Base-by-base conservation (phyloP, 2,797 vertebrate species). In the Somateria mollissima region DNA sequence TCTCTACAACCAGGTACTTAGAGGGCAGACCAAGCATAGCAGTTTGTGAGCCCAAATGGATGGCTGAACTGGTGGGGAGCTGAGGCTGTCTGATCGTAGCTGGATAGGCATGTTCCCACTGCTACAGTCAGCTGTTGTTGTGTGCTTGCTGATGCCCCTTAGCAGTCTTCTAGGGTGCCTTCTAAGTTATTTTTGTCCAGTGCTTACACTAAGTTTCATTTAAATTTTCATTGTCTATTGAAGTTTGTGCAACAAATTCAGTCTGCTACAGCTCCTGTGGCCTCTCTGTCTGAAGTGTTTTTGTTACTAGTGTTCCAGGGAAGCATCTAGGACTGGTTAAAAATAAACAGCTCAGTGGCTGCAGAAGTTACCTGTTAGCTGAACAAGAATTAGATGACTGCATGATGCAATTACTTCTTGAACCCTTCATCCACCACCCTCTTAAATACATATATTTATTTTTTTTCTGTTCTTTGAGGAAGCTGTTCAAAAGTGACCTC, bases 361-460 rank as follows among this genome's bases (percentile, higher is more conserved):
- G 34, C 11, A 24, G 56, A 73, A 66, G 39, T 54, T 65, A 70
- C 62, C 34, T 14, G 45, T 45, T 28, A 41, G 27, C 78, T 54
- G 67, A 74, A 16, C 17, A 12, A 34, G 36, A 70, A 54, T 6
- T 49, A 41, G 18, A 24, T 58, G 41, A 41, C 45, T 21, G 11
- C 7, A 5, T 13, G 45, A 25, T 0, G 0, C 45, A 27, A 28
- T 11, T 36, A 8, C 12, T 66, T 87, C 84, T 37, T 58, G 39
- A 75, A 43, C 34, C 32, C 15, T 34, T 32, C 34, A 37, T 37
- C 41, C 65, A 30, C 28, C 0, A 0, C 53, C 12, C 5, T 70
- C 12, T 84, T 24, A n/a, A n/a, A 13, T 34, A 16, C 19, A 5
- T 5, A 13, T 17, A n/a, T 66, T 61, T 83, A 2, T 4, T 6